Evolutionary conservation across 1,140 invertebrate genomes (phyloP).

Genomic region (Stenopsyche tienmushanensis): DNA sequence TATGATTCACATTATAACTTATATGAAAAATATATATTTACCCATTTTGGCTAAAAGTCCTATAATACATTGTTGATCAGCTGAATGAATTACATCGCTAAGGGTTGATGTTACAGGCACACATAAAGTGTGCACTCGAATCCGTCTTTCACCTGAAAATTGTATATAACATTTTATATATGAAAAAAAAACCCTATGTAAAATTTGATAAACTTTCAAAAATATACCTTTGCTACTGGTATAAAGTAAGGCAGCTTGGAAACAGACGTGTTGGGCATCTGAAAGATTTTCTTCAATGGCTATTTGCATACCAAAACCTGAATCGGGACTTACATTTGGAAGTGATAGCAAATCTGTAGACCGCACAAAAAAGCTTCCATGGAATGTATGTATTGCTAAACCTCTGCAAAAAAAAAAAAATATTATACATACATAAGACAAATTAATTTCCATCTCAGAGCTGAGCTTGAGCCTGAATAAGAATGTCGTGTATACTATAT

Average conservation of each 20-base stretch:
- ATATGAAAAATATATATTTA: slow-evolving; percentile 46
- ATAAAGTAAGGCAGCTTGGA: slow-evolving; percentile 97
- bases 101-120: slow-evolving; percentile 85
- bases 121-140: slow-evolving; percentile 96
- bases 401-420: no score
- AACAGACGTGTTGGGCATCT: slow-evolving; percentile 87
- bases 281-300: slow-evolving; percentile 89
- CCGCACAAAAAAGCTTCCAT: slow-evolving; percentile 99
- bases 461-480: neutral
- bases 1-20: no score
- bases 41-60: slow-evolving; percentile 95
- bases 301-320: slow-evolving; percentile 97
- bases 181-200: no score
- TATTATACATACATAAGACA: neutral
- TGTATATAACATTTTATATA: neutral
- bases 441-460: neutral
- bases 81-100: slow-evolving; percentile 82
- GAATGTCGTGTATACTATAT: neutral
- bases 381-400: slow-evolving; percentile 94
- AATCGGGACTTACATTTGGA: slow-evolving; percentile 97
- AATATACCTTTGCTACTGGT: slow-evolving; percentile 91
- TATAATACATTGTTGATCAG: slow-evolving; percentile 95
- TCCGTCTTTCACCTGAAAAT: slow-evolving; percentile 83
- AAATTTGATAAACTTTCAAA: no score
- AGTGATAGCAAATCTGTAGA: slow-evolving; percentile 95